A percentile compares a stretch with the other conserved stretches of the same genome.
Conservation (phyloP, 92 coral and sea anemone species). For the Epizoanthus ramosus region DNA sequence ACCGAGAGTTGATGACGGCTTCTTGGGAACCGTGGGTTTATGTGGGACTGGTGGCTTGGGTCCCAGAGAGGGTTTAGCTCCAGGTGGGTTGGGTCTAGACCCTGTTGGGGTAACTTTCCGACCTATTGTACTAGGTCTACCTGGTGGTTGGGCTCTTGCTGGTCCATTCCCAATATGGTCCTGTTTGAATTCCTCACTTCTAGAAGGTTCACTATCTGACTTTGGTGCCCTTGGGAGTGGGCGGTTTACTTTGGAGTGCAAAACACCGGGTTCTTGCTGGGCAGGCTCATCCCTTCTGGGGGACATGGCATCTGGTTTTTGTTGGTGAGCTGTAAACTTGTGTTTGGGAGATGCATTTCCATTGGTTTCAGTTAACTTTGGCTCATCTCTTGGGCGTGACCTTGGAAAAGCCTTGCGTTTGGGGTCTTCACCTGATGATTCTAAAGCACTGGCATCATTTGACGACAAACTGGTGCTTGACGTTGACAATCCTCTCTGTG, state of each 20-base stretch:
- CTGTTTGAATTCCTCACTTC: background rate
- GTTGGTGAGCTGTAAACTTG: background rate
- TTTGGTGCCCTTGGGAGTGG: conserved; percentile 36
- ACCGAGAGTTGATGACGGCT: conserved; percentile 46
- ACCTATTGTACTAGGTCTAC: conserved; percentile 35
- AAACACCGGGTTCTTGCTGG: background rate
- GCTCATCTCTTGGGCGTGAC: conserved; percentile 66
- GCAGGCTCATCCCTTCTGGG: conserved; percentile 15
- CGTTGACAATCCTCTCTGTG: conserved; percentile 45
- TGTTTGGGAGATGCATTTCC: conserved; percentile 21
- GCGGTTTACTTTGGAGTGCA: conserved; percentile 18
- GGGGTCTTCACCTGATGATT: conserved; percentile 42
- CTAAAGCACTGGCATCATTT: conserved; percentile 41
- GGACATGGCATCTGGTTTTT: conserved; percentile 8
- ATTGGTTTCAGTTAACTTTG: conserved; percentile 40
- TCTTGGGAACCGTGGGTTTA: conserved; percentile 76
- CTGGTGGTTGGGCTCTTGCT: conserved; percentile 34
- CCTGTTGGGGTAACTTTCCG: conserved; percentile 33
- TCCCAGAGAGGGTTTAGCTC: conserved; percentile 45
- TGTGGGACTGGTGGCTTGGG: conserved; percentile 77
- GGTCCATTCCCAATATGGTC: conserved; percentile 10
- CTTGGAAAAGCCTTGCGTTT: conserved; percentile 56
- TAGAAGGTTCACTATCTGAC: background rate
- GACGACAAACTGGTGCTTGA: conserved; percentile 43
- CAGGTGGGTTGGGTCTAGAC: conserved; percentile 30